Percentiles rank a stretch among this genome's conserved stretches.
Conservation (phyloP, 2,113 vertebrate species). For the Hippotragus niger region DNA sequence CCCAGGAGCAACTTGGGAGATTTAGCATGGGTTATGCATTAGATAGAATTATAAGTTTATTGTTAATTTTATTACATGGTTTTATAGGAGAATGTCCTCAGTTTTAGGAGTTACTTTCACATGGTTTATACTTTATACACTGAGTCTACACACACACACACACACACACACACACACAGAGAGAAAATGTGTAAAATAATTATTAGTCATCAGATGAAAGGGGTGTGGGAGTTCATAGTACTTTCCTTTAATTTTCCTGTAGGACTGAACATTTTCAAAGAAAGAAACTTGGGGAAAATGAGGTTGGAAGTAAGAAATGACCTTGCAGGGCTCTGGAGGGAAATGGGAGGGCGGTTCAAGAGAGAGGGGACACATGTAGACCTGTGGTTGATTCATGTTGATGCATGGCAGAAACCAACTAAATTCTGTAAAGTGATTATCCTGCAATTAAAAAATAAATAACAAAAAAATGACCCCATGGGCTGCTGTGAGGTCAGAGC, state of each 20-base stretch:
- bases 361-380: neutral
- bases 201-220: neutral
- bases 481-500: neutral
- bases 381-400: neutral
- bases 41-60: neutral
- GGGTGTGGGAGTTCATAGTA: neutral
- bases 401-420: neutral
- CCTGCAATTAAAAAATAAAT: neutral
- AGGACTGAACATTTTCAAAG: neutral
- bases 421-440: neutral
- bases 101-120: neutral
- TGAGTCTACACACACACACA: neutral
- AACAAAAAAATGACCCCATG: neutral
- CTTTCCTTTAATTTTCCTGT: neutral
- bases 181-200: neutral
- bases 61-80: neutral
- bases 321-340: neutral
- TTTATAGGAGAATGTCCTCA: neutral
- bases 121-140: neutral
- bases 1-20: neutral
- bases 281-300: neutral
- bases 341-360: neutral
- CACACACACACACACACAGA: neutral
- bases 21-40: neutral
- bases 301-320: neutral